A percentile compares a stretch with the other conserved stretches of the same genome.
phyloP scores from a whole-genome alignment of 2,797 vertebrate genomes.

The Tachyglossus aculeatus region DNA sequence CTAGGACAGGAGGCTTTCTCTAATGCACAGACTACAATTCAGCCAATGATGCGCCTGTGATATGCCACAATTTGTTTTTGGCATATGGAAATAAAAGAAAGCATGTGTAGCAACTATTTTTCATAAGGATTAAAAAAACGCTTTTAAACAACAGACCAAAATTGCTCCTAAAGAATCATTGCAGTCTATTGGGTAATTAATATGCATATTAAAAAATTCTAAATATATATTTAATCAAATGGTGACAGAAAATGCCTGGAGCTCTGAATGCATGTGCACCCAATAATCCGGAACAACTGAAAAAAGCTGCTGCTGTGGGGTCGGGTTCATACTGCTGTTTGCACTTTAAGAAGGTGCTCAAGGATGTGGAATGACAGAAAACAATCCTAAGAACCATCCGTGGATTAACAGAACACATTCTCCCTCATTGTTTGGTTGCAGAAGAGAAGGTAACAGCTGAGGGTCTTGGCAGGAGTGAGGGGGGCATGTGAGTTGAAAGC shows the following conservation, averaged over 20 bases:
- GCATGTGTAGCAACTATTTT: conserved; percentile 33
- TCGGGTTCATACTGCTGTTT: neutral
- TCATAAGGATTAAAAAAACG: conserved; percentile 43
- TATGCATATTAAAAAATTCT: conserved; percentile 69
- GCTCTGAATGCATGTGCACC: conserved; percentile 17
- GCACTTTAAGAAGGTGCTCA: neutral
- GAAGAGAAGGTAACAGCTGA: neutral
- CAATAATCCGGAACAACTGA: conserved; percentile 25
- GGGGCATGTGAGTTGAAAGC: neutral
- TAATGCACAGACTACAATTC: conserved; percentile 15
- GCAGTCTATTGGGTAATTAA: conserved; percentile 67
- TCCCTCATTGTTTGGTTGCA: neutral
- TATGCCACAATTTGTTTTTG: conserved; percentile 16
- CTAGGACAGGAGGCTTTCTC: neutral
- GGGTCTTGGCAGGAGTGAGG: neutral
- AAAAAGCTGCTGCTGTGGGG: neutral
- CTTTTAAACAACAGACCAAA: conserved; percentile 56
- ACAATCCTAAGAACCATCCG: conserved; percentile 1
- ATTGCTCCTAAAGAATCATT: conserved; percentile 62
- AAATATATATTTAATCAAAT: conserved; percentile 72
- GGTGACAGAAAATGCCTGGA: conserved; percentile 47
- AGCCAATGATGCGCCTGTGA: conserved; percentile 1
- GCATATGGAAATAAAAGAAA: conserved; percentile 43
- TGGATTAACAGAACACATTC: neutral
- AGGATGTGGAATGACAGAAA: conserved; percentile 7